Evolutionary conservation across 1,140 invertebrate genomes (phyloP).

Genomic region (Pinna nobilis): DNA sequence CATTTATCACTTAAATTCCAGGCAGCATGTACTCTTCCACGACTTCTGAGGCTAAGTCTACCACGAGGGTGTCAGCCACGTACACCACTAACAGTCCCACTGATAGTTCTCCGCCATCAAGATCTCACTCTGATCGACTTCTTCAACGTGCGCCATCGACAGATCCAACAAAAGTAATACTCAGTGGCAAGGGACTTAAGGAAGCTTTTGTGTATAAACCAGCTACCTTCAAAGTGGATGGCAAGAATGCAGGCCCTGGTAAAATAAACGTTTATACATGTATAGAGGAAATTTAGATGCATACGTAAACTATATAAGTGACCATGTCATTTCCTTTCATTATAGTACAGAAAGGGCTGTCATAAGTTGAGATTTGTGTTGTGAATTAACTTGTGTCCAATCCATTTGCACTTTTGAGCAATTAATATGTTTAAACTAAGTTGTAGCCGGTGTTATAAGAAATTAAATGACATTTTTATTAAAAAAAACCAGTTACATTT

Average conservation of each 20-base stretch:
- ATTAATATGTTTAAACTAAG: too few species aligned
- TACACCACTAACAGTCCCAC: conserved; percentile 7
- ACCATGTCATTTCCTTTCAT: too few species aligned
- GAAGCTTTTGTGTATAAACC: conserved; percentile 89
- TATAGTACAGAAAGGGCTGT: too few species aligned
- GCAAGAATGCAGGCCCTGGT: conserved; percentile 80
- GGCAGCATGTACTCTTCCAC: conserved; percentile 14
- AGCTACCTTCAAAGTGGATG: conserved; percentile 97
- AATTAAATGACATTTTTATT: background rate
- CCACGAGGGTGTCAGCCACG: background rate
- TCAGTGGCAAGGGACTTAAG: conserved; percentile 93
- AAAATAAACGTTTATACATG: too few species aligned
- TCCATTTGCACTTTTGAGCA: too few species aligned
- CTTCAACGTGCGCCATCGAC: background rate
- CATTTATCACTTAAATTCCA: background rate
- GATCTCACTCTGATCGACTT: background rate
- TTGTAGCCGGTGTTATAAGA: background rate
- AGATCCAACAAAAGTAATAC: conserved; percentile 62
- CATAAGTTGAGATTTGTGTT: too few species aligned
- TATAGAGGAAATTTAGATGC: too few species aligned
- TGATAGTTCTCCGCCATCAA: conserved; percentile 28
- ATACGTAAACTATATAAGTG: too few species aligned
- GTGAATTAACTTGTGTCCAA: too few species aligned
- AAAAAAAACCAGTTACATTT: background rate
- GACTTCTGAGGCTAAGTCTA: background rate